Evolutionary conservation across 2,797 vertebrate genomes (phyloP).

Genomic region (Cossypha caffra): DNA sequence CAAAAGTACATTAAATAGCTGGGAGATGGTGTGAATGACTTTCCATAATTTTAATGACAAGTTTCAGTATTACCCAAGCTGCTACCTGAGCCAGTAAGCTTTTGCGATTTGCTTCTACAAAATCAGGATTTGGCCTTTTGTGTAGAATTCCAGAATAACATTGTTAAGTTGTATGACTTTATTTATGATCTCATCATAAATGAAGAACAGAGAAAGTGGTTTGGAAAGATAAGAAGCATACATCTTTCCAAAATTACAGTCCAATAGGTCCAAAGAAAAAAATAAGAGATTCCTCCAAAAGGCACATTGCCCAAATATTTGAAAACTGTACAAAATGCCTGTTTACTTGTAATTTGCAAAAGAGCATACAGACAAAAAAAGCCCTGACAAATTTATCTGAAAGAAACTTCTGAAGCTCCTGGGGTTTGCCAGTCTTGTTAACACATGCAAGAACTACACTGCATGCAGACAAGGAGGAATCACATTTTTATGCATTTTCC

Average conservation of each 20-base stretch:
- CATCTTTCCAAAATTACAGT: not conserved
- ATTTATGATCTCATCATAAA: not conserved
- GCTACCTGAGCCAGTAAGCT: not conserved
- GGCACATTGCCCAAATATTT: not conserved
- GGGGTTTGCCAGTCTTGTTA: constrained; percentile 28
- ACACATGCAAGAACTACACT: not conserved
- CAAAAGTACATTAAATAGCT: not conserved
- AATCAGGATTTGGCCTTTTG: not conserved
- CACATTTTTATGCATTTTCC: constrained; percentile 8
- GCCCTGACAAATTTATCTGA: constrained; percentile 45
- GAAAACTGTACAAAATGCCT: not conserved
- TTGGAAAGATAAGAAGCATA: not conserved
- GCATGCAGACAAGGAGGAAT: not conserved
- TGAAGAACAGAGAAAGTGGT: not conserved
- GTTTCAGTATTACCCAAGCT: not conserved
- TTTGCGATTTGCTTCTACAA: not conserved
- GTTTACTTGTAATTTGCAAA: not conserved
- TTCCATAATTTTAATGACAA: not conserved
- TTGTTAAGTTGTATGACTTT: not conserved
- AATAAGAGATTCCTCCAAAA: not conserved
- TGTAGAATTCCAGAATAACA: not conserved
- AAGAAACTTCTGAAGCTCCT: constrained; percentile 45
- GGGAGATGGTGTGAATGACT: not conserved
- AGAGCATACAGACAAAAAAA: constrained; percentile 11
- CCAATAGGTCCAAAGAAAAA: not conserved